Evolutionary conservation across 2,888 invertebrate genomes (phyloP), one percentile per base, ranked within the genome.

Genomic region (Drosophila anomelani): DNA sequence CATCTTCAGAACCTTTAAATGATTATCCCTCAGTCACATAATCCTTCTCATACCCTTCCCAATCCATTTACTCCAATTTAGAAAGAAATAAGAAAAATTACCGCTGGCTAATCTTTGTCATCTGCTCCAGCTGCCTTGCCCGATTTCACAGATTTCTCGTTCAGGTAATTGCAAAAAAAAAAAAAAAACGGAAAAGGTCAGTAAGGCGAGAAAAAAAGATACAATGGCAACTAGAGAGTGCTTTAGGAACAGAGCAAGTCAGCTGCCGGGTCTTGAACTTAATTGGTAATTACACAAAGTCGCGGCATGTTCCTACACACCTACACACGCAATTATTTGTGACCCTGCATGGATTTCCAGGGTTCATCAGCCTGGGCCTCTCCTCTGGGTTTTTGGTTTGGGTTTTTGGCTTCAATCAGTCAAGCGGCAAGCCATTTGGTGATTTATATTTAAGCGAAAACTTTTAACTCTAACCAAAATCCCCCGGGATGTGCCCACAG

Each of bases 211-310:
- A n/a, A 29, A 47, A 47, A 47, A 41, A 17, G 41, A 43, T 56
- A 58, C 36, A 55, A 41, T 39, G 36, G 49, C 34, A 56, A 46
- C 44, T 39, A 32, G n/a, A 38, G 51, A 34, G 43, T 36, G 51
- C 26, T 38, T 29, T 26, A 43, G 49, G 53, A 53, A 44, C 56
- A 68, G 57, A 67, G 64, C 61, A 56, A 75, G 56, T 44, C 34
- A 49, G 70, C 76, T 56, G 55, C 29, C 46, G 66, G 83, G 72
- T 76, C 79, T 77, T 78, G 51, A 74, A 75, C 78, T 83, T 86
- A 85, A 85, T 88, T 88, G 85, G 85, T 79, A 85, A 85, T 85
- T 85, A 88, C 87, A 79, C 78, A 88, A 85, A 86, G 81, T 84
- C 82, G 85, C 80, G 88, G 88, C 80, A 67, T 75, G 54, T 74